phyloP scores from a whole-genome alignment of 2,888 invertebrate genomes.

The Thalpophila matura region DNA sequence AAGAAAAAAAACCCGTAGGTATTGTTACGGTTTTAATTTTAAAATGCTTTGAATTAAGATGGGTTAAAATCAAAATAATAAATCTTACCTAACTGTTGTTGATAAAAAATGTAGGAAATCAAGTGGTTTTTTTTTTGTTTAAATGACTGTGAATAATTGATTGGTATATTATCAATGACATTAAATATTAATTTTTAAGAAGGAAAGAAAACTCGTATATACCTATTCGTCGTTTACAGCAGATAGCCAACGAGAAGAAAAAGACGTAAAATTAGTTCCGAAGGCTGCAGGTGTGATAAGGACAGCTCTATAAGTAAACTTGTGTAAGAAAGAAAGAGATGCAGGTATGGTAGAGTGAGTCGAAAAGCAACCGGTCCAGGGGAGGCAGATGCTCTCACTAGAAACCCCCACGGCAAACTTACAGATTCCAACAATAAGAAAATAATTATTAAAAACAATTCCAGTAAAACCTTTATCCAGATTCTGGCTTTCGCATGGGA shows the following conservation, averaged over 20 bases:
- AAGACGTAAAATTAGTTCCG: slow-evolving; percentile 87
- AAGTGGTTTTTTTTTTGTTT: not conserved
- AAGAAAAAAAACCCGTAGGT: slow-evolving; percentile 17
- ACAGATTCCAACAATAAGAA: slow-evolving; percentile 85
- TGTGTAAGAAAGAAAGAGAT: slow-evolving; percentile 73
- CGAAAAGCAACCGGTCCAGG: slow-evolving; percentile 86
- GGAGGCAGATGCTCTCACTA: slow-evolving; percentile 87
- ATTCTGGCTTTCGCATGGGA: slow-evolving; percentile 60
- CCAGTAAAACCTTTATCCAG: slow-evolving; percentile 65
- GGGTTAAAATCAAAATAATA: slow-evolving; percentile 1
- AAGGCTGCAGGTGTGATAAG: slow-evolving; percentile 76
- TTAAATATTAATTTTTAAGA: slow-evolving; percentile 65
- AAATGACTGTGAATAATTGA: slow-evolving; percentile 50
- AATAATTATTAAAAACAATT: slow-evolving; percentile 83
- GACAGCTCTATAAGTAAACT: slow-evolving; percentile 64
- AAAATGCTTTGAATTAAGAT: slow-evolving; percentile 1
- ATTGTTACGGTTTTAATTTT: slow-evolving; percentile 34
- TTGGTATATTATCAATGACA: slow-evolving; percentile 67
- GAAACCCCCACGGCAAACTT: slow-evolving; percentile 85
- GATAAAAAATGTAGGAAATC: slow-evolving; percentile 10
- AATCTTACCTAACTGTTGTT: not conserved
- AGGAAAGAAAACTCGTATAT: slow-evolving; percentile 73
- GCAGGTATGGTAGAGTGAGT: slow-evolving; percentile 73
- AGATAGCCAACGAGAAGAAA: slow-evolving; percentile 84
- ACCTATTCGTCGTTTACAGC: slow-evolving; percentile 75